phyloP scores from a whole-genome alignment of 2,797 vertebrate genomes.

The Poecilia picta region DNA sequence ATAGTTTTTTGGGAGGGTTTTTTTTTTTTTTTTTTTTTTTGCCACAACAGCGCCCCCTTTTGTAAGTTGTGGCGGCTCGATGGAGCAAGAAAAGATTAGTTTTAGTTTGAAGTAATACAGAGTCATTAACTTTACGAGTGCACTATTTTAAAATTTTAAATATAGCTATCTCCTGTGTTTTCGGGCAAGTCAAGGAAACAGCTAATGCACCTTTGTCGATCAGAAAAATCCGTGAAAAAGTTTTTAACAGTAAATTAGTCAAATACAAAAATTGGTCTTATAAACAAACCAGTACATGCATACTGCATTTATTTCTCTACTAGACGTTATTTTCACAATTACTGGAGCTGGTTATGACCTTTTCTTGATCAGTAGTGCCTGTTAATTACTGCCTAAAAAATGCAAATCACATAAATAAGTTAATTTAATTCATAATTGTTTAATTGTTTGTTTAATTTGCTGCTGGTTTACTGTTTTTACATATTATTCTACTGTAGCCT shows the following conservation, averaged over 20 bases:
- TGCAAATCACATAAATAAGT: neutral
- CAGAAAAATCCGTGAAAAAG: neutral
- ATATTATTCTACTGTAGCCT: neutral
- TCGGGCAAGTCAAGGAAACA: neutral
- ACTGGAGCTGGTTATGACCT: neutral
- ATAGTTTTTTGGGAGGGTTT: neutral
- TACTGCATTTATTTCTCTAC: neutral
- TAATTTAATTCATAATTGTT: neutral
- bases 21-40: conserved; percentile 19
- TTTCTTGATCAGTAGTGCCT: neutral
- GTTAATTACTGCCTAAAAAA: neutral
- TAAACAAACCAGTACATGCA: neutral
- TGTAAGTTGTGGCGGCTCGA: conserved; percentile 36
- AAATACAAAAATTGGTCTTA: neutral
- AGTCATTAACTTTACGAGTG: no score
- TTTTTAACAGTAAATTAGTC: neutral
- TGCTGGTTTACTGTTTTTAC: neutral
- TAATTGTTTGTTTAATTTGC: neutral
- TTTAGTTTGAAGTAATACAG: no score
- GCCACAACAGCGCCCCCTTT: conserved; percentile 78
- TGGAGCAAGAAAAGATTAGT: conserved; percentile 5
- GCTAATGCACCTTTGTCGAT: neutral
- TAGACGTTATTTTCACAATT: neutral
- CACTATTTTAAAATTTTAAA: no score
- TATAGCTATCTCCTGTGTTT: neutral